Conservation (phyloP, 2,888 invertebrate genomes). For the Mythimna pallens region DNA sequence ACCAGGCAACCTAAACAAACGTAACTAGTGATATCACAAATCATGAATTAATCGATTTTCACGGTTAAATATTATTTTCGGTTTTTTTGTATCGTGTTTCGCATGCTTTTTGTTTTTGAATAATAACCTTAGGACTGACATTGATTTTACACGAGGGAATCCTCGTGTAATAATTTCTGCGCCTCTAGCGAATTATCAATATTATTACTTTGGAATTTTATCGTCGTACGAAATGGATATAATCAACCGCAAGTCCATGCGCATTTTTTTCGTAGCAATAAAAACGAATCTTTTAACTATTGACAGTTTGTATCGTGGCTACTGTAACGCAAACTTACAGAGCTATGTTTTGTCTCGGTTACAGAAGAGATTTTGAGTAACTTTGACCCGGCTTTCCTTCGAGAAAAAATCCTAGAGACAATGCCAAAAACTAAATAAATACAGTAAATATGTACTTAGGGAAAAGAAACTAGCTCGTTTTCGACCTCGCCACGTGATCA, state of each 20-base stretch:
- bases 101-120: neutral
- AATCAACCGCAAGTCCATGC: no score
- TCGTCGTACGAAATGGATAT: neutral
- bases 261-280: no score
- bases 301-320: neutral
- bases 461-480: neutral
- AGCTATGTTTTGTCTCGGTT: no score
- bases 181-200: neutral
- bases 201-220: neutral
- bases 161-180: neutral
- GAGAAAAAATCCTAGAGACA: neutral
- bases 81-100: neutral
- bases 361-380: no score
- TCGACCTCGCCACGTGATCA: constrained; percentile 13
- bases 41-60: constrained; percentile 1
- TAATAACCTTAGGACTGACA: neutral
- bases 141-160: neutral
- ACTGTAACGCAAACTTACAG: no score
- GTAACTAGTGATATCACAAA: neutral
- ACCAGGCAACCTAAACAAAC: neutral
- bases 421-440: constrained; percentile 1
- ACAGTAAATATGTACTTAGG: neutral
- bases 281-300: no score
- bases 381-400: neutral
- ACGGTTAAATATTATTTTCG: neutral